Base-by-base conservation (phyloP, 2,113 vertebrate genomes). In the Brachionichthys hirsutus region DNA sequence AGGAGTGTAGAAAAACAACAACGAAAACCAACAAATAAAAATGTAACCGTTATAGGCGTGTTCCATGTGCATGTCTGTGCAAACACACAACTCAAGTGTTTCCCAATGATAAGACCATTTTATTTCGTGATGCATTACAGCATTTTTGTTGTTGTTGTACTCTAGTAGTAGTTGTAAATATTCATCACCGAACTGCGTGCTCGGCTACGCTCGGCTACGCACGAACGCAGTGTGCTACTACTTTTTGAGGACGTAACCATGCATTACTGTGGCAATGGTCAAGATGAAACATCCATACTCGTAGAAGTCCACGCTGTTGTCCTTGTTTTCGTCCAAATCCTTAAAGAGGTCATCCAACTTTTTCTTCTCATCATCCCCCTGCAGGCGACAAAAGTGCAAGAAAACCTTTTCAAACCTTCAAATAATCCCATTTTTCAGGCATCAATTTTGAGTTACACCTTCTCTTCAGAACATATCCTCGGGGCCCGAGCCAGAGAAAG, bases 271-370 rank as follows among this genome's bases (percentile, higher is more conserved):
- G 24, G 89, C 85, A 50, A 92, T 42, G 66, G 64, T 70, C 36
- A 42, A 35, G 17, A 92, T 41, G 62, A 92, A 2, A 7, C 1
- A 82, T 59, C 75, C 43, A 11, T 75, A 92, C 82, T 92, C 92
- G 0, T 44, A 5, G 58, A 92, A 92, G 73, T 92, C 90, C 68
- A 92, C 89, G 0, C 10, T 54, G 35, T 88, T 83, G 67, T 88
- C 86, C 17, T 48, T 6, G 67, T 92, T 87, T 1, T 0, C 0
- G 16, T 92, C 92, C 71, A 92, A 62, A 1, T 81, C 68, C 0
- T 61, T 76, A 69, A 92, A 90, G 53, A 91, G 75, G 3, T n/a
- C 5, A 15, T 92, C 88, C 4, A 92, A 0, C 13, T 11, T 51
- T 6, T 10, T 0, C 63, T 83, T 48, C 58, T 92, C 83, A 22